Conservation (phyloP, 2,888 invertebrate genomes). For the Cyrtodaria siliqua region DNA sequence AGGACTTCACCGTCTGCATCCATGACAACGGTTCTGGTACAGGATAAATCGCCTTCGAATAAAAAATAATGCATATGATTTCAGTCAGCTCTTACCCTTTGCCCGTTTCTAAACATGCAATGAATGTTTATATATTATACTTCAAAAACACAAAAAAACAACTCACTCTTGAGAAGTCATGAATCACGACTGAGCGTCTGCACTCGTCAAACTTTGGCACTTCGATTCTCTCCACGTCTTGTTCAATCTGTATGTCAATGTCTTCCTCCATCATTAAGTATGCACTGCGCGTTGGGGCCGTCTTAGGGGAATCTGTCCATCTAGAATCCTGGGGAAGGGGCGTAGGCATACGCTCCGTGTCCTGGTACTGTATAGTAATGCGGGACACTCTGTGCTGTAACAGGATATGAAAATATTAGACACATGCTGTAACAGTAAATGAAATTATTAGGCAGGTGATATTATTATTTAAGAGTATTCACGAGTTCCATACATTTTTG, state of each 20-base stretch:
- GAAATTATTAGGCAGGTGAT: too few species aligned
- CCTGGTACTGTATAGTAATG: slow-evolving; percentile 28
- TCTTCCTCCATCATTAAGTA: slow-evolving; percentile 91
- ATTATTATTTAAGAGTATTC: too few species aligned
- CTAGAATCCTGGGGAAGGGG: neutral
- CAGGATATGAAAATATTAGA: too few species aligned
- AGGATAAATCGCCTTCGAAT: too few species aligned
- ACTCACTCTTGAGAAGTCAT: slow-evolving; percentile 93
- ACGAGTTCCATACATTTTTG: too few species aligned
- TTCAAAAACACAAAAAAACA: neutral
- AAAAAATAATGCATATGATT: neutral
- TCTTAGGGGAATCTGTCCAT: too few species aligned
- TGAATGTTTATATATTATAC: neutral
- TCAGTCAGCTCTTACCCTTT: neutral
- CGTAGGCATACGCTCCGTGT: slow-evolving; percentile 6
- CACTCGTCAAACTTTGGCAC: slow-evolving; percentile 92
- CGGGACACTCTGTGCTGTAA: slow-evolving; percentile 38
- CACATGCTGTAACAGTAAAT: too few species aligned
- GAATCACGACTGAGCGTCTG: slow-evolving; percentile 94
- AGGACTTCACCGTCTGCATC: too few species aligned
- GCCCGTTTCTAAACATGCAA: neutral
- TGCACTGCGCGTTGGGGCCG: neutral
- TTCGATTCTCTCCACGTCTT: slow-evolving; percentile 93
- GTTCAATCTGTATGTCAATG: slow-evolving; percentile 91
- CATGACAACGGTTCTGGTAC: too few species aligned